Conservation (phyloP, 2,888 invertebrate species). For the Spilarctia lutea region DNA sequence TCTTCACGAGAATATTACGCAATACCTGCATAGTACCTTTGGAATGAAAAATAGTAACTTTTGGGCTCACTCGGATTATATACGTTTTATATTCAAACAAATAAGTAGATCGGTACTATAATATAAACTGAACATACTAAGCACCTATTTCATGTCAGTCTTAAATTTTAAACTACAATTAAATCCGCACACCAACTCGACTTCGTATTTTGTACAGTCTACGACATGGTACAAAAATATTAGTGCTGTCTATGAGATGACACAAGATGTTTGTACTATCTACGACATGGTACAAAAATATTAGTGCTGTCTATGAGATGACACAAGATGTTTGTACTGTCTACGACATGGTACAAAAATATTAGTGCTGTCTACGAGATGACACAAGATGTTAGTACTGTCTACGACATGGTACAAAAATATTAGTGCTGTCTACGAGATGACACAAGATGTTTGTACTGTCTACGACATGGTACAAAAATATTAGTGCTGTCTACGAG, state of each 20-base stretch:
- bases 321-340: constrained; percentile 34
- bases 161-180: constrained; percentile 60
- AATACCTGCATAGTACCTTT: neutral
- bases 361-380: neutral
- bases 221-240: constrained; percentile 17
- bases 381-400: too few species aligned
- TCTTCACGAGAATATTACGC: constrained; percentile 5
- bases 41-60: constrained; percentile 33
- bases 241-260: neutral
- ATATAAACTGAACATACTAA: constrained; percentile 52
- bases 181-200: constrained; percentile 29
- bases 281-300: constrained; percentile 19
- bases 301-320: neutral
- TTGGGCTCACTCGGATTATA: constrained; percentile 23
- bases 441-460: constrained; percentile 11
- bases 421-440: constrained; percentile 24
- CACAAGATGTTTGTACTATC: neutral
- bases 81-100: constrained; percentile 32
- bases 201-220: constrained; percentile 11
- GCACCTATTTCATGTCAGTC: constrained; percentile 72
- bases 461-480: constrained; percentile 16
- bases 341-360: constrained; percentile 22
- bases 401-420: constrained; percentile 31
- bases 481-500: neutral
- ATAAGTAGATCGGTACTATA: constrained; percentile 15